Base-by-base conservation (phyloP, 1,140 invertebrate species). In the Euwallacea fornicatus region DNA sequence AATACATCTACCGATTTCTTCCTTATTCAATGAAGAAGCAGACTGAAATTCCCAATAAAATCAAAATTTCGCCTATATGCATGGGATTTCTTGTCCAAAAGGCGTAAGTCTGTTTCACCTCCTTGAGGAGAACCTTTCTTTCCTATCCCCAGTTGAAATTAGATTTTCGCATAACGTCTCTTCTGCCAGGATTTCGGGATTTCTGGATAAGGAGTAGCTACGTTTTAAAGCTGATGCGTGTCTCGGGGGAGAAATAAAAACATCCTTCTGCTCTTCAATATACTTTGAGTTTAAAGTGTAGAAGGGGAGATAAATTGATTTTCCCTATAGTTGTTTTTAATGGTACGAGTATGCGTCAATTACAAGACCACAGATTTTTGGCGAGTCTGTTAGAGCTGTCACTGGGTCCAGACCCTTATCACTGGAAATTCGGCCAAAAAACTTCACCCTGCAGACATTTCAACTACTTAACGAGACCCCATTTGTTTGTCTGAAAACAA, bases 141-240 rank as follows among this genome's bases (percentile, higher is more conserved):
- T 13, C 46, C 9, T 50, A 50, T 50, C 46, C 7, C 46, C 46
- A 50, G 46, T 13, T 50, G 46, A 50, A 50, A 50, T 50, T 50
- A 50, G 46, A 50, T 50, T 50, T 50, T 50, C 46, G 46, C 46
- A 50, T 50, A 50, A 50, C 46, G 46, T 6, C 13, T 50, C 46
- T 13, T 13, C 46, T 50, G 46, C 13, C 46, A 50, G 46, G 46
- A 50, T 50, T 50, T 50, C 46, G 9, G 46, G 46, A 50, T 50
- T 50, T 50, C 9, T 13, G 46, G 13, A 50, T 50, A 50, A 50
- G 46, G 46, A 50, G 46, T 50, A 33, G 21, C 21, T 33, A 50
- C 46, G 46, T 50, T 50, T 50, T 50, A 50, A 50, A 50, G 46
- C 46, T 50, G 9, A 33, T 33, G 21, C 21, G 21, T 33, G 21